Evolutionary conservation across 2,888 invertebrate genomes (phyloP), one percentile per base, ranked within the genome.

Genomic region (Pardosa pseudoannulata): DNA sequence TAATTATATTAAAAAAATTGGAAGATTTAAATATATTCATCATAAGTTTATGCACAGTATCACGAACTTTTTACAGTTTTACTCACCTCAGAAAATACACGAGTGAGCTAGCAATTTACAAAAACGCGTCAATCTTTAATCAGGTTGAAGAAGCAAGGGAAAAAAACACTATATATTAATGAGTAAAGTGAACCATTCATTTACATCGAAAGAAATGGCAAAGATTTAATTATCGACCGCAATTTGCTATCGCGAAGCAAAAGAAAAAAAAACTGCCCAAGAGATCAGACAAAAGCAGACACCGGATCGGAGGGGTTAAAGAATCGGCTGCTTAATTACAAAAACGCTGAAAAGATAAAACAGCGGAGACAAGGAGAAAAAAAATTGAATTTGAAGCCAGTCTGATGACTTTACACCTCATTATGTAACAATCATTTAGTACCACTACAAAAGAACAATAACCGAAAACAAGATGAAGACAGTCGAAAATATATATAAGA

Each of bases 391-490:
- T 41, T 23, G 41, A 70, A 67, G 32, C 67, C n/a, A 28, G 27
- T 16, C 70, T 70, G 70, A 70, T 70, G 70, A 41, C 70, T 70
- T 70, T 70, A 70, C 70, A 70, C 41, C 70, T 70, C 70, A 70
- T 70, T 70, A 70, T 70, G 70, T 41, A 70, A 39, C 39, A n/a
- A 28, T 65, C 65, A 31, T 65, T 65, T 65, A 31, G 65, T 31
- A 29, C 1, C 31, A 29, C 7, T 31, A 65, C 29, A 31, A 31
- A 65, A 65, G 29, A 29, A 56, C 56, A 56, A 56, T 56, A 56
- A 56, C 56, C 16, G 56, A 56, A n/a, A 46, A 46, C 46, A 46
- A 46, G 46, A 46, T 7, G 46, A 46, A 56, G 56, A 23, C 56
- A 23, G 19, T 56, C 23, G 16, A 7, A 56, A 56, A 56, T 16